These are phyloP conservation scores for Hippoglossus stenolepis DNA, from an alignment of 2,113 vertebrate species.

Conservation along the genomic window DNA sequence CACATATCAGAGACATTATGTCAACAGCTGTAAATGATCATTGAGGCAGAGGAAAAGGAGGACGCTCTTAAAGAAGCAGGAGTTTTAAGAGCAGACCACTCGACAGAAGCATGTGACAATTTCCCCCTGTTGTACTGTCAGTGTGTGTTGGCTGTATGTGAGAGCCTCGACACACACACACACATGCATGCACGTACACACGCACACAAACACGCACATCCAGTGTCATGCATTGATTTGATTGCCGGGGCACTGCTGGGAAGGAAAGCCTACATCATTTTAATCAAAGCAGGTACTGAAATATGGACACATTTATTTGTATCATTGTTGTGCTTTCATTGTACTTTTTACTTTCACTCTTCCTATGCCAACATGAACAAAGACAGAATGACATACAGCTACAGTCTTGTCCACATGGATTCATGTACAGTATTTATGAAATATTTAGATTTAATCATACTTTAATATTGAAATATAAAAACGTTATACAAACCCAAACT, in stretches of 20 bases:
- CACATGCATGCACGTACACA: background rate
- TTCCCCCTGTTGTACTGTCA: conserved; percentile 25
- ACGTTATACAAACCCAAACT: background rate
- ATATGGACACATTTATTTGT: background rate
- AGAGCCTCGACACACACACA: background rate
- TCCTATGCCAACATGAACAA: too few relatives aligned
- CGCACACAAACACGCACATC: background rate
- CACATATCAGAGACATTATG: conserved; percentile 35
- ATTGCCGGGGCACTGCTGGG: background rate
- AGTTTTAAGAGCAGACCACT: conserved; percentile 29
- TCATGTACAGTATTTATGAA: too few relatives aligned
- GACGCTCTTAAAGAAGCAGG: conserved; percentile 47
- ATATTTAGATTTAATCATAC: too few relatives aligned
- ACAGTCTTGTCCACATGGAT: too few relatives aligned
- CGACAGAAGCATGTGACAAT: conserved; percentile 52
- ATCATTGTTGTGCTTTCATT: background rate
- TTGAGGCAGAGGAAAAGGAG: conserved; percentile 13
- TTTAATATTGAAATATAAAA: too few relatives aligned
- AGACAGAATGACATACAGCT: too few relatives aligned
- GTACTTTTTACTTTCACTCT: background rate
- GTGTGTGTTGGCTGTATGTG: background rate
- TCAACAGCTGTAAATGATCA: conserved; percentile 38
- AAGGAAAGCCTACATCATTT: background rate
- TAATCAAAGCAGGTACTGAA: background rate
- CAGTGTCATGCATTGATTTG: background rate